Conservation (phyloP, 2,113 vertebrate genomes). For the Dunckerocampus dactyliophorus region DNA sequence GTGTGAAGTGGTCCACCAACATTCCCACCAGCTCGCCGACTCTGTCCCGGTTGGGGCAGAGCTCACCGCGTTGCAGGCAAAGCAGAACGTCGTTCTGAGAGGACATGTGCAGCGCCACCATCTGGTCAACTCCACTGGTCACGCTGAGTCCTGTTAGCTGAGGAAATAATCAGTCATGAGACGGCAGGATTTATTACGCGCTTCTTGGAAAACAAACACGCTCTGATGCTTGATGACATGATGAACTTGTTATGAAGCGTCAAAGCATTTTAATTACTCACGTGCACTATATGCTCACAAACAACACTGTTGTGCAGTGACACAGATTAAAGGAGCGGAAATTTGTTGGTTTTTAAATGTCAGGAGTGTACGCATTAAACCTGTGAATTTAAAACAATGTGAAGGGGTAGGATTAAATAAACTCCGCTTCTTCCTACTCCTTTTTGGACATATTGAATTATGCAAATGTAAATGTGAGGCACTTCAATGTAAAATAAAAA, state of each 20-base stretch:
- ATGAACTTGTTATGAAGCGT: neutral
- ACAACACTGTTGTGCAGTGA: neutral
- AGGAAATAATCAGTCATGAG: neutral
- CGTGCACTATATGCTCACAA: neutral
- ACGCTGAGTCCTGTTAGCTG: conserved; percentile 85
- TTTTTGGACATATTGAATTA: too few species aligned
- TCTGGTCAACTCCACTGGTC: conserved; percentile 81
- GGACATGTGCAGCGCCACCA: conserved; percentile 81
- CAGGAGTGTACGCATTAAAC: conserved; percentile 33
- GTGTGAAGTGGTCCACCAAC: conserved; percentile 80
- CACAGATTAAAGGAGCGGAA: neutral
- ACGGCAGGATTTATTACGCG: neutral
- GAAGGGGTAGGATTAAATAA: too few species aligned
- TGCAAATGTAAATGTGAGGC: too few species aligned
- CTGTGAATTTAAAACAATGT: conserved; percentile 21
- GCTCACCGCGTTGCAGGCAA: conserved; percentile 77
- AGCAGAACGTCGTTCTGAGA: conserved; percentile 78
- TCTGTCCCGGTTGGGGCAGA: conserved; percentile 74
- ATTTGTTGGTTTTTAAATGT: conserved; percentile 19
- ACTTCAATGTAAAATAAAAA: too few species aligned
- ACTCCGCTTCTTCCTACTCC: too few species aligned
- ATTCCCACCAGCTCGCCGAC: conserved; percentile 86
- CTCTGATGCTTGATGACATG: neutral
- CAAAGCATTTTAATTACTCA: neutral
- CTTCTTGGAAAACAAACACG: neutral